Conservation (phyloP, 2,797 vertebrate genomes). For the Danio albolineatus region DNA sequence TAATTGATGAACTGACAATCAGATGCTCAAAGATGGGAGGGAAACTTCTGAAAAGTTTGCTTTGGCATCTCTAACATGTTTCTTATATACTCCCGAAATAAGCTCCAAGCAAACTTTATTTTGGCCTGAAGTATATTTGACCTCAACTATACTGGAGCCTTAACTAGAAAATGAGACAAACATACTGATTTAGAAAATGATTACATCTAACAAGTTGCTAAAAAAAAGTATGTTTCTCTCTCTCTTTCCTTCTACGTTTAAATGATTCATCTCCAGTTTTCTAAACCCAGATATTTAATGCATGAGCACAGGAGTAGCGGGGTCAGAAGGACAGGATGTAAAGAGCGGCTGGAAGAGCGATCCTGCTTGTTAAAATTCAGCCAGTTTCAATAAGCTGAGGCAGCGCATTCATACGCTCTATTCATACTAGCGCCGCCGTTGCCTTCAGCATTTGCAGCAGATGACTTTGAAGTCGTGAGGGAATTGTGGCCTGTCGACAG, state of each 20-base stretch:
- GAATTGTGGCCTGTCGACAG: slow-evolving; percentile 46
- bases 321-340: slow-evolving; percentile 54
- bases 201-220: not conserved
- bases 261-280: slow-evolving; percentile 35
- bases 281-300: slow-evolving; percentile 57
- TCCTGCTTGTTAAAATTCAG: slow-evolving; percentile 51
- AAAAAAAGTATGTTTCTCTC: not conserved
- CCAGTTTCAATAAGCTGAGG: slow-evolving; percentile 35
- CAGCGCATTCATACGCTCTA: slow-evolving; percentile 30
- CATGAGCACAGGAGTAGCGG: slow-evolving; percentile 37
- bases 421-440: slow-evolving; percentile 23
- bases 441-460: slow-evolving; percentile 35
- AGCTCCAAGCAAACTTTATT: too few relatives aligned
- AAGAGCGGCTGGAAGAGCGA: slow-evolving; percentile 40
- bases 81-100: too few relatives aligned
- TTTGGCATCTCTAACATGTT: too few relatives aligned
- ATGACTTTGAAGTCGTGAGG: slow-evolving; percentile 48
- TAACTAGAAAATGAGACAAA: not conserved
- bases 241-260: not conserved
- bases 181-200: not conserved
- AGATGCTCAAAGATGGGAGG: too few relatives aligned
- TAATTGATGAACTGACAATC: too few relatives aligned
- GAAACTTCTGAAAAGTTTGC: too few relatives aligned
- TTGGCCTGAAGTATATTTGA: too few relatives aligned
- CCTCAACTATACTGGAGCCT: too few relatives aligned